These are phyloP conservation scores for Huso huso DNA, from an alignment of 2,797 vertebrate genomes.

Conservation along the genomic window DNA sequence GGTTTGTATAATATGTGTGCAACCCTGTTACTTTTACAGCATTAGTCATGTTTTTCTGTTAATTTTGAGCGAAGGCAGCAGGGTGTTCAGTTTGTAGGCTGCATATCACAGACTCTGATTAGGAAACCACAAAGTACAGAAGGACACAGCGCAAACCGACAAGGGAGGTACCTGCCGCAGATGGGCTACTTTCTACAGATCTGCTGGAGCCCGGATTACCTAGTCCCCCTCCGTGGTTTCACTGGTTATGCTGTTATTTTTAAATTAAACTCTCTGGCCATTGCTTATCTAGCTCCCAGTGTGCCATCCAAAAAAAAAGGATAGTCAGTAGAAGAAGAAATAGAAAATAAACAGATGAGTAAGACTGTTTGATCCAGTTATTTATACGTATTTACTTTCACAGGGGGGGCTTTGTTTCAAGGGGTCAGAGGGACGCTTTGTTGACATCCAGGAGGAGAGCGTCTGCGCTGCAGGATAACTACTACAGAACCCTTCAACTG, in stretches of 20 bases:
- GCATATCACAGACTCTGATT: slow-evolving; percentile 1
- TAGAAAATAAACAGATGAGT: too few species aligned
- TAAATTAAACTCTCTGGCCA: slow-evolving; percentile 10
- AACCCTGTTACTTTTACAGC: not conserved
- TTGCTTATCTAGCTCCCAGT: slow-evolving; percentile 10
- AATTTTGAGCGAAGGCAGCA: not conserved
- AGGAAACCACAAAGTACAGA: slow-evolving; percentile 5
- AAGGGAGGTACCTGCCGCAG: slow-evolving; percentile 2
- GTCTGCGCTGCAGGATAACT: too few species aligned
- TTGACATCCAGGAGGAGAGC: too few species aligned
- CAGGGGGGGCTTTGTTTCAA: too few species aligned
- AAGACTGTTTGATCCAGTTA: too few species aligned
- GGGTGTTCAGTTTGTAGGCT: not conserved
- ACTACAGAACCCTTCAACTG: too few species aligned
- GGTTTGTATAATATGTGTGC: not conserved
- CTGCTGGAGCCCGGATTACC: slow-evolving; percentile 5
- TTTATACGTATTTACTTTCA: too few species aligned
- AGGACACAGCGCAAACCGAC: not conserved
- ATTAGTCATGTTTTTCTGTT: not conserved
- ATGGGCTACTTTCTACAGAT: slow-evolving; percentile 12
- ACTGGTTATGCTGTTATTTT: slow-evolving; percentile 5
- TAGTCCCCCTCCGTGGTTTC: not conserved
- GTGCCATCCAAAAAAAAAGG: not conserved
- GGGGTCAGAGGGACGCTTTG: too few species aligned
- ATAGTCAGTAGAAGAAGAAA: not conserved